Evolutionary conservation across 2,888 invertebrate species (phyloP).

Genomic region (Tolmerus cingulatus): DNA sequence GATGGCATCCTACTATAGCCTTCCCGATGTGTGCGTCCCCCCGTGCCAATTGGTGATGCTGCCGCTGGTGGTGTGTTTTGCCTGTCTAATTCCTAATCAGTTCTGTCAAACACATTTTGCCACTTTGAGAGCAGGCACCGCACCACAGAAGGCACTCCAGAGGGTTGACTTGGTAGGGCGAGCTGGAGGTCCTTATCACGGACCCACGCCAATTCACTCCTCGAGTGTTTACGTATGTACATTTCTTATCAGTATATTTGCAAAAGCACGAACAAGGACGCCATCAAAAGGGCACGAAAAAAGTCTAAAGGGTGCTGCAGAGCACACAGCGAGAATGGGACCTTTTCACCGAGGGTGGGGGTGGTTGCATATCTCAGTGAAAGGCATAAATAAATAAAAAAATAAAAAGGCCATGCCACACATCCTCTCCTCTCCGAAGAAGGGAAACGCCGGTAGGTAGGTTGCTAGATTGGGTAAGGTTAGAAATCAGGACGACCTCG

Average conservation of each 20-base stretch:
- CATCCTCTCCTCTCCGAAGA: background rate
- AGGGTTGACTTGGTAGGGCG: background rate
- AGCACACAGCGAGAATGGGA: background rate
- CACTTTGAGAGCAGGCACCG: slow-evolving; percentile 14
- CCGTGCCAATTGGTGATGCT: background rate
- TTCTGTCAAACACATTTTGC: slow-evolving; percentile 44
- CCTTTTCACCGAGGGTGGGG: background rate
- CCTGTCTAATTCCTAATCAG: slow-evolving; percentile 47
- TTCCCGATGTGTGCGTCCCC: background rate
- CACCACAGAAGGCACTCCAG: background rate
- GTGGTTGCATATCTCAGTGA: background rate
- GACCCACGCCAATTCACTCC: background rate
- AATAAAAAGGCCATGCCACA: background rate
- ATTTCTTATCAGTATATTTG: slow-evolving; percentile 39
- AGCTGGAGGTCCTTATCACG: background rate
- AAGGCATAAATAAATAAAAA: background rate
- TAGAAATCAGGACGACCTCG: background rate
- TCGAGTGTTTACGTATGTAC: slow-evolving; percentile 40
- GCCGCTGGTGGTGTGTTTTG: slow-evolving; percentile 21
- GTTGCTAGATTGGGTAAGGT: background rate
- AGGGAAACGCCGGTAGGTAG: background rate
- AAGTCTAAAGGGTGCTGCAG: slow-evolving; percentile 20
- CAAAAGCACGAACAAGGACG: slow-evolving; percentile 31
- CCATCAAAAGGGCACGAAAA: slow-evolving; percentile 34
- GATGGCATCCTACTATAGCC: background rate